Base-by-base conservation (phyloP, 2,797 vertebrate genomes). In the Stomatorhinus walkeri region DNA sequence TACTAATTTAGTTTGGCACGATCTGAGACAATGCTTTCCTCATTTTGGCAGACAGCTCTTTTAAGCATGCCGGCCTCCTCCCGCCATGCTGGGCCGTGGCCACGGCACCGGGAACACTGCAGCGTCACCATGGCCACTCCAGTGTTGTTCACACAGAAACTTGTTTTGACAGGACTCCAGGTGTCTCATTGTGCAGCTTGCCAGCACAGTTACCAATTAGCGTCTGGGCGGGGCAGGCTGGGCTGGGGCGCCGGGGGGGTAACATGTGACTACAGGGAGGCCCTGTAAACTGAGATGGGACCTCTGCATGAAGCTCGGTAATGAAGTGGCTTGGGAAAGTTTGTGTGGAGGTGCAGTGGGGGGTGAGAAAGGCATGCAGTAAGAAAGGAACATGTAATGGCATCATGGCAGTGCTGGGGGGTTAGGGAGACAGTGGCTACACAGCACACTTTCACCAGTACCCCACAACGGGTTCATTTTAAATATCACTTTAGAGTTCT, bases 81-180 rank as follows among this genome's bases (percentile, higher is more conserved):
- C 14, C 51, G 7, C 86, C 87, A n/a, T 40, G n/a, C 86, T 22
- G 59, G 61, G 24, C 59, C 88, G 79, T 88, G 28, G 79, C 24
- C 19, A 19, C 22, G n/a, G 61, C 46, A 14, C 83, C 24, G n/a
- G 46, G 83, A 85, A 85, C 46, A 32, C 83, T n/a, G 54, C 54
- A 61, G 56, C 56, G 9, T 87, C 86, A 64, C 86, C 54, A 87
- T 64, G 43, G 56, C 56, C 94, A 94, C 94, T 92, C 93, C 90
- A 93, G 94, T 94, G 94, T 89, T 93, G 95, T 96, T 95, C 94
- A 95, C 94, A 92, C 93, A 90, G 93, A 94, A 96, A 96, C 95
- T 95, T 96, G 96, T 96, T 96, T 96, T 96, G 96, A 96, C 96
- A 96, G 95, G 95, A 94, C 95, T 96, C 96, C 96, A 96, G 96